Conservation (phyloP, 2,113 vertebrate species). For the Sakesphorus luctuosus region DNA sequence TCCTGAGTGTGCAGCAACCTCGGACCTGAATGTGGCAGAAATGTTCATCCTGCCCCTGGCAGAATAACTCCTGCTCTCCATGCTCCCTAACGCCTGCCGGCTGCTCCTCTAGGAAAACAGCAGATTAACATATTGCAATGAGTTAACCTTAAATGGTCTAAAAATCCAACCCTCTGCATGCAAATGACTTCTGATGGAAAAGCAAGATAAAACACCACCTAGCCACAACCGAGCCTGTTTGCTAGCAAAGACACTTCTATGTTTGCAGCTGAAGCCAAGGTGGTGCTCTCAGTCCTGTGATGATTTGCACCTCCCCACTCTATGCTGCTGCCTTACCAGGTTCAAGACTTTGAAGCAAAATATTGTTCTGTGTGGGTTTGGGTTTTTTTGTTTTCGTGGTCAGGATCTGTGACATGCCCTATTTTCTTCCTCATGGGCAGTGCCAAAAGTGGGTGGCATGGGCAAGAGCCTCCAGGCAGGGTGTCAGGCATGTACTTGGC, state of each 20-base stretch:
- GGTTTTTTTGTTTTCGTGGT: background rate
- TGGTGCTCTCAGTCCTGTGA: background rate
- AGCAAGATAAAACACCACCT: background rate
- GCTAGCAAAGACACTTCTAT: background rate
- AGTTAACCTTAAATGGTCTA: slow-evolving; percentile 61
- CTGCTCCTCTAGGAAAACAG: background rate
- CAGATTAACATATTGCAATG: slow-evolving; percentile 8
- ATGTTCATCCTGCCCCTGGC: background rate
- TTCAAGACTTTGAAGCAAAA: background rate
- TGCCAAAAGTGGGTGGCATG: background rate
- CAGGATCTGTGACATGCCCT: background rate
- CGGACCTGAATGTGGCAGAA: background rate
- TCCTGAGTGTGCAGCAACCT: background rate
- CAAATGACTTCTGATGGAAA: slow-evolving; percentile 9
- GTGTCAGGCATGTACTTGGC: background rate
- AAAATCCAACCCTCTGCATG: slow-evolving; percentile 16
- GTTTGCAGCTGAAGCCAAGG: background rate
- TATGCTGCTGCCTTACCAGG: background rate
- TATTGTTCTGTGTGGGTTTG: background rate
- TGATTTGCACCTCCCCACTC: background rate
- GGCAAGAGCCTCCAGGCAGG: background rate
- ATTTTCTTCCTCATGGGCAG: background rate
- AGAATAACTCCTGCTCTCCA: background rate
- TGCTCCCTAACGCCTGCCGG: accelerated
- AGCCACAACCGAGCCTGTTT: background rate